Percentiles rank a stretch among this genome's conserved stretches.
phyloP scores from a whole-genome alignment of 1,140 invertebrate genomes.

The Drosophila ambigua region DNA sequence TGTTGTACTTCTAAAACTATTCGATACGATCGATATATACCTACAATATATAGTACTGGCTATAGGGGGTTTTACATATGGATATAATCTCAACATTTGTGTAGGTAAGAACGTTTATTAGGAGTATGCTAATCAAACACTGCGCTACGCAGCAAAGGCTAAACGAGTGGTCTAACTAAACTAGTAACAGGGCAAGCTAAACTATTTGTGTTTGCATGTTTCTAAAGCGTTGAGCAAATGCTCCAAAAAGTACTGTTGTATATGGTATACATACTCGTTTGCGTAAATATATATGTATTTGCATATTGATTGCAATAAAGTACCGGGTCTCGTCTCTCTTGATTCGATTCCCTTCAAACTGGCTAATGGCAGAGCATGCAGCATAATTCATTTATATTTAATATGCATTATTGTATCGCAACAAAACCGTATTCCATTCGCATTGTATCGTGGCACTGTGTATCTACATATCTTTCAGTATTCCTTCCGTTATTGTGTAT shows the following conservation, averaged over 20 bases:
- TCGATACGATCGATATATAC: conserved; percentile 45
- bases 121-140: conserved; percentile 27
- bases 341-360: conserved; percentile 18
- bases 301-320: conserved; percentile 48
- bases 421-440: conserved; percentile 10
- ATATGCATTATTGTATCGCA: conserved; percentile 5
- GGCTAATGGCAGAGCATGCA: conserved; percentile 14
- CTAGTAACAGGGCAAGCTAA: conserved; percentile 65
- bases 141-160: conserved; percentile 61
- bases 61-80: conserved; percentile 40
- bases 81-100: conserved; percentile 24
- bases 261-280: conserved; percentile 26
- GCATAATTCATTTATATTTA: conserved; percentile 10
- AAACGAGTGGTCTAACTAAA: conserved; percentile 51
- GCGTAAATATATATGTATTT: conserved; percentile 18
- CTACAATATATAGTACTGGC: not conserved
- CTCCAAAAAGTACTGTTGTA: conserved; percentile 40
- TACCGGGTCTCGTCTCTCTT: conserved; percentile 2
- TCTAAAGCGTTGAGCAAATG: conserved; percentile 48
- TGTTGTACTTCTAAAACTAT: conserved; percentile 54
- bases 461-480: conserved; percentile 11
- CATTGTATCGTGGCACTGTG: not conserved
- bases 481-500: conserved; percentile 1
- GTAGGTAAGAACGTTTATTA: conserved; percentile 12
- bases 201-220: conserved; percentile 9